Percentiles rank a stretch among this genome's conserved stretches.
Evolutionary conservation across 2,888 invertebrate species (phyloP).

Genomic region (Platycheirus albimanus): DNA sequence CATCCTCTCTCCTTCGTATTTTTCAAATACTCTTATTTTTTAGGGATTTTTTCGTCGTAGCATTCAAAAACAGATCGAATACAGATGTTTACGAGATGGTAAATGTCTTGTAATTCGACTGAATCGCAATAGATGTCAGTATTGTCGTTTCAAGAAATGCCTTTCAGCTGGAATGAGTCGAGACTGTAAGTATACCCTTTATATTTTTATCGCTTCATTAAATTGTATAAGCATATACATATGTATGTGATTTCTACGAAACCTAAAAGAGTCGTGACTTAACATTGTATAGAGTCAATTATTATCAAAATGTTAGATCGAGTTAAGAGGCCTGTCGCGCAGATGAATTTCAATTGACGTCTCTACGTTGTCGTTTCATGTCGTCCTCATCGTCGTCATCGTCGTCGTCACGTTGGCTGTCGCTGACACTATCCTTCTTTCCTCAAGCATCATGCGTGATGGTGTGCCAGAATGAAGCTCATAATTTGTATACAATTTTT

Average conservation of each 20-base stretch:
- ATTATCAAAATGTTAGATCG: conserved; percentile 55
- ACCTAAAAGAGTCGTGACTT: conserved; percentile 58
- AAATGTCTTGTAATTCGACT: conserved; percentile 96
- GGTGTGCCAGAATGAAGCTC: conserved; percentile 43
- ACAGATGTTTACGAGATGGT: conserved; percentile 95
- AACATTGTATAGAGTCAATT: conserved; percentile 44
- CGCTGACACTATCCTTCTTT: neutral
- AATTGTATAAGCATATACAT: too few relatives aligned
- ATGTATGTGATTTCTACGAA: conserved; percentile 19
- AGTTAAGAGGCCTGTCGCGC: conserved; percentile 34
- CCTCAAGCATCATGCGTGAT: conserved; percentile 41
- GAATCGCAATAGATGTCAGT: conserved; percentile 97
- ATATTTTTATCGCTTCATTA: neutral
- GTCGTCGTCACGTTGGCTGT: conserved; percentile 32
- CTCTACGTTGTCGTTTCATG: too few relatives aligned
- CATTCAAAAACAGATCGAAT: conserved; percentile 98
- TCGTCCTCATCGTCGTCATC: neutral
- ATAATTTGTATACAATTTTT: conserved; percentile 56
- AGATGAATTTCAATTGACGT: conserved; percentile 39
- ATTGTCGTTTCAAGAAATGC: conserved; percentile 98
- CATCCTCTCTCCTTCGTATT: neutral
- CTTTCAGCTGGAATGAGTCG: conserved; percentile 98
- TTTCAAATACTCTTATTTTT: conserved; percentile 75
- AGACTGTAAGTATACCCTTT: conserved; percentile 91
- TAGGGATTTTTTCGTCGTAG: conserved; percentile 98